These are phyloP conservation scores for Dendrolimus punctatus DNA, from an alignment of 1,140 invertebrate genomes.

Conservation along the genomic window DNA sequence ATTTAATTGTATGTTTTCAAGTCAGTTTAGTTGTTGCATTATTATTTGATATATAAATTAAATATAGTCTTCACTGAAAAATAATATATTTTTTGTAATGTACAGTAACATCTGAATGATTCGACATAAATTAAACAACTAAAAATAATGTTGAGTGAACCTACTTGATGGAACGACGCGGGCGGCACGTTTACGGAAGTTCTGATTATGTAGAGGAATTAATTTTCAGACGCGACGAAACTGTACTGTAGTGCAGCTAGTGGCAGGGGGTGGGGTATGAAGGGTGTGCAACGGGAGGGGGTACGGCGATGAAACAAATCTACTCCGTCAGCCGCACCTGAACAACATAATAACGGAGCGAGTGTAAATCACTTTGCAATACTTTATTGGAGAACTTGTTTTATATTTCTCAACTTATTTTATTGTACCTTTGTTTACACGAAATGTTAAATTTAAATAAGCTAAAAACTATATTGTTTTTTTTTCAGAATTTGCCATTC, in stretches of 20 bases:
- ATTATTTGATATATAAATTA: too few species aligned
- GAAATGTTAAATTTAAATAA: too few species aligned
- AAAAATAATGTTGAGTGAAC: slow-evolving; percentile 25
- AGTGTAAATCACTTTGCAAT: slow-evolving; percentile 41
- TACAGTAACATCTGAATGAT: too few species aligned
- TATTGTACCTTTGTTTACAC: background rate
- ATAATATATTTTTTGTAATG: too few species aligned
- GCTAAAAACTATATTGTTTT: too few species aligned
- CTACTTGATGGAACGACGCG: slow-evolving; percentile 21
- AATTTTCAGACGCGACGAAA: slow-evolving; percentile 68
- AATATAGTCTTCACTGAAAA: too few species aligned
- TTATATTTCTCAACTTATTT: background rate
- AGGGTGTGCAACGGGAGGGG: slow-evolving; percentile 8
- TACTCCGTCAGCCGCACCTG: slow-evolving; percentile 50
- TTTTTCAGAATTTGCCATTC: too few species aligned
- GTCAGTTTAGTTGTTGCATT: too few species aligned
- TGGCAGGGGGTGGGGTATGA: slow-evolving; percentile 7
- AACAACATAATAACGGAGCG: slow-evolving; percentile 41
- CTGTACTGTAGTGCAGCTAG: slow-evolving; percentile 39
- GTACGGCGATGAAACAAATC: slow-evolving; percentile 45
- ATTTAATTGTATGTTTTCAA: too few species aligned
- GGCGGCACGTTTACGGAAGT: slow-evolving; percentile 44
- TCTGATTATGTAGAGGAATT: slow-evolving; percentile 69
- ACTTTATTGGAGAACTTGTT: background rate
- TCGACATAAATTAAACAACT: too few species aligned